phyloP scores from a whole-genome alignment of 2,888 invertebrate genomes.

The Brachyptera risi region DNA sequence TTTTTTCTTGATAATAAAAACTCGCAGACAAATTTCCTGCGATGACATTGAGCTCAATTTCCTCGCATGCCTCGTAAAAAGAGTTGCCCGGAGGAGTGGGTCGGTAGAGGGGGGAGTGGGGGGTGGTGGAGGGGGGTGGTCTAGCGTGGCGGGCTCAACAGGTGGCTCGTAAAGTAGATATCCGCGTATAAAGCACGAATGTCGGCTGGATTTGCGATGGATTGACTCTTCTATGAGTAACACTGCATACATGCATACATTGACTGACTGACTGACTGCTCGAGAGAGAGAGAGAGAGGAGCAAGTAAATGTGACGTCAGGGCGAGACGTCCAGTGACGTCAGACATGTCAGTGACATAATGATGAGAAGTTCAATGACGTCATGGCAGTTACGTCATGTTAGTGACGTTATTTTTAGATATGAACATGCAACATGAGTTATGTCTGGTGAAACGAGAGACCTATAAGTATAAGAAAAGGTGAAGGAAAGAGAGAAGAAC shows the following conservation, averaged over 20 bases:
- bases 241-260: conserved; percentile 19
- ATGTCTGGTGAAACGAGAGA: too few species aligned
- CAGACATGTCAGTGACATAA: too few species aligned
- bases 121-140: neutral
- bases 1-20: neutral
- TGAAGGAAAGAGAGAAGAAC: too few species aligned
- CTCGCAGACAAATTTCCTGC: conserved; percentile 28
- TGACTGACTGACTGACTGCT: neutral
- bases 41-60: conserved; percentile 33
- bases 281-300: too few species aligned
- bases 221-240: conserved; percentile 30
- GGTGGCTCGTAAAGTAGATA: conserved; percentile 53
- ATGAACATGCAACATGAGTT: too few species aligned
- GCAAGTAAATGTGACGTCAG: too few species aligned
- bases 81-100: conserved; percentile 13
- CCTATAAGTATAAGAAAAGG: too few species aligned
- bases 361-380: too few species aligned
- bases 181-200: conserved; percentile 45
- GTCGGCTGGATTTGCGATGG: conserved; percentile 30
- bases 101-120: too few species aligned
- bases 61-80: conserved; percentile 21
- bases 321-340: too few species aligned
- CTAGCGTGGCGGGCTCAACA: conserved; percentile 42
- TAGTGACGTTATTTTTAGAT: too few species aligned
- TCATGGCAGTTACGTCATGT: too few species aligned